A percentile compares a stretch with the other conserved stretches of the same genome.
phyloP scores from a whole-genome alignment of 2,797 vertebrate genomes.

The Betta splendens region DNA sequence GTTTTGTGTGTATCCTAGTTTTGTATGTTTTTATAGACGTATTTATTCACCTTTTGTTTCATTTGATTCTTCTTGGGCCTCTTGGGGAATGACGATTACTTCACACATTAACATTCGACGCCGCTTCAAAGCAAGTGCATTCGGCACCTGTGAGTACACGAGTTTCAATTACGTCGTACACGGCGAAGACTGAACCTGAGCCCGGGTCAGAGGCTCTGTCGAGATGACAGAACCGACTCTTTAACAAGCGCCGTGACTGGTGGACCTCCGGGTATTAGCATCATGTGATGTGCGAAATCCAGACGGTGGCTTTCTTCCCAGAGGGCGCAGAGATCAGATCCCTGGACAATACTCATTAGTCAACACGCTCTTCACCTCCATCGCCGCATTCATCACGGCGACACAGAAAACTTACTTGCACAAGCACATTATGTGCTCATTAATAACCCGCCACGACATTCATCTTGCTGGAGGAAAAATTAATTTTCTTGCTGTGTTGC shows the following conservation, averaged over 20 bases:
- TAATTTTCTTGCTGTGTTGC: conserved; percentile 87
- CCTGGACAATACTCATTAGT: conserved; percentile 88
- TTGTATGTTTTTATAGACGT: too few species aligned
- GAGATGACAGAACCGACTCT: conserved; percentile 31
- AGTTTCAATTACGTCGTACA: conserved; percentile 11
- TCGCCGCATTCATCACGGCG: conserved; percentile 92
- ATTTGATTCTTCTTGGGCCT: too few species aligned
- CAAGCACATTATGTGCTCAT: conserved; percentile 89
- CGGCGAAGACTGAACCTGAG: conserved; percentile 8
- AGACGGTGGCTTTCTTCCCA: conserved; percentile 53
- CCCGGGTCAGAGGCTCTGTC: conserved; percentile 16
- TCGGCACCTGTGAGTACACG: background rate
- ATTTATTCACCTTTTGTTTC: too few species aligned
- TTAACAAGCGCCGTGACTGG: conserved; percentile 65
- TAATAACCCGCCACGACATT: conserved; percentile 90
- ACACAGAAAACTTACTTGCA: conserved; percentile 90
- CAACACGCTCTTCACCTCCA: conserved; percentile 87
- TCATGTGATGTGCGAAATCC: conserved; percentile 73
- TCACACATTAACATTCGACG: background rate
- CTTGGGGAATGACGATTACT: background rate
- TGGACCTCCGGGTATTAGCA: conserved; percentile 57
- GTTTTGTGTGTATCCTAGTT: too few species aligned
- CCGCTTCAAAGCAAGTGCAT: conserved; percentile 20
- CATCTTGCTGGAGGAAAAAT: conserved; percentile 89
- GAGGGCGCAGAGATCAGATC: conserved; percentile 84